phyloP scores from a whole-genome alignment of 2,797 vertebrate genomes.

The Phoeniculus purpureus region DNA sequence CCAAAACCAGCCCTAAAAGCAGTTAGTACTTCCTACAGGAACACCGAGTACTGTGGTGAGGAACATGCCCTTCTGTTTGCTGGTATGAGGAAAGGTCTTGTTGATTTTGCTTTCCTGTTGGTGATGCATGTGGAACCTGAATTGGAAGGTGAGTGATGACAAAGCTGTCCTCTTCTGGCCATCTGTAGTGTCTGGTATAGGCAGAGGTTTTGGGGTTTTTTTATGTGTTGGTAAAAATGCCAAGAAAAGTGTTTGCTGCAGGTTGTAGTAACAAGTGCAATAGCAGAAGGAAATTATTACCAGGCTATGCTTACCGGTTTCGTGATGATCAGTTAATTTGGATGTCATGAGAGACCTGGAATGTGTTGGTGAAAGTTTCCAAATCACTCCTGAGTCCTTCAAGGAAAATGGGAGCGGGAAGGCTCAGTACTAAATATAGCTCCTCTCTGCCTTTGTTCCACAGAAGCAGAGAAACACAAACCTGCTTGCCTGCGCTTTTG shows the following conservation, averaged over 20 bases:
- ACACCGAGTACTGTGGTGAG: neutral
- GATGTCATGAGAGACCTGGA: neutral
- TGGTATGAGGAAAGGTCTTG: neutral
- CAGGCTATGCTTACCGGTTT: neutral
- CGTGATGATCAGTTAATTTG: neutral
- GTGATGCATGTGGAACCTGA: neutral
- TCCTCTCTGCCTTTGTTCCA: neutral
- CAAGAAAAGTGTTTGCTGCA: neutral
- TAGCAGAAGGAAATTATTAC: neutral
- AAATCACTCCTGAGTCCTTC: neutral
- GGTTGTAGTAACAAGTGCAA: neutral
- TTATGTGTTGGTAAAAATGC: neutral
- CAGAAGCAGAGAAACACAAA: rapidly evolving
- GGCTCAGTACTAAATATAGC: neutral
- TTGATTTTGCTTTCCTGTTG: neutral
- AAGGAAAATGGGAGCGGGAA: neutral
- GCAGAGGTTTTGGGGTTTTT: neutral
- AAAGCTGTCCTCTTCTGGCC: neutral
- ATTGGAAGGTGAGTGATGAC: neutral
- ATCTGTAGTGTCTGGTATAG: too few species aligned
- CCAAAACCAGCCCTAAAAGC: neutral
- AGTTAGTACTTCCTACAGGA: neutral
- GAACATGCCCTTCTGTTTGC: neutral
- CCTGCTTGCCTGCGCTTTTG: neutral
- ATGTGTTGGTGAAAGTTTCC: neutral